Percentiles rank a stretch among this genome's conserved stretches.
phyloP scores from a whole-genome alignment of 2,113 vertebrate genomes.

The Hippopotamus amphibius region DNA sequence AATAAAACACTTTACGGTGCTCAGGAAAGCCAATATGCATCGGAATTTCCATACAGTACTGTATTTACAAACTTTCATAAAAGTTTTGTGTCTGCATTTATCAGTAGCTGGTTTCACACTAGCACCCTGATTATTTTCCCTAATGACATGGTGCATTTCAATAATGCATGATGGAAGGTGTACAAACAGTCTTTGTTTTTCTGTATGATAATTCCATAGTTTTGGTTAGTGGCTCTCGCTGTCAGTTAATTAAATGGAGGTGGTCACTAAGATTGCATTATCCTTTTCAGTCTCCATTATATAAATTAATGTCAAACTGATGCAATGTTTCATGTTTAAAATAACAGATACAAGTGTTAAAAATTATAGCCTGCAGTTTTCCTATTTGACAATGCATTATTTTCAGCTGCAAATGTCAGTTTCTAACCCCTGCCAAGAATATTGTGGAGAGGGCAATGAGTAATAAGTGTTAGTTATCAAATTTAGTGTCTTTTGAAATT shows the following conservation, averaged over 20 bases:
- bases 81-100: constrained; percentile 87
- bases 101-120: constrained; percentile 82
- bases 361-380: constrained; percentile 88
- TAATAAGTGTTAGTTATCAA: constrained; percentile 82
- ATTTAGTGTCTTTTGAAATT: constrained; percentile 80
- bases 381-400: constrained; percentile 87
- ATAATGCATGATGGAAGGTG: constrained; percentile 86
- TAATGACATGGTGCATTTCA: constrained; percentile 85
- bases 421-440: constrained; percentile 84
- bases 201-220: constrained; percentile 22
- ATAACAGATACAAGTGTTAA: constrained; percentile 88
- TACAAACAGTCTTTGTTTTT: constrained; percentile 84
- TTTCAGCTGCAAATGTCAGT: constrained; percentile 85
- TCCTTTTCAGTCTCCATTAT: constrained; percentile 87
- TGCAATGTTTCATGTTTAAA: constrained; percentile 87
- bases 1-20: constrained; percentile 91
- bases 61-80: constrained; percentile 93
- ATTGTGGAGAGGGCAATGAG: constrained; percentile 79
- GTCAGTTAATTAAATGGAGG: constrained; percentile 88
- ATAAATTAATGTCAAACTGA: constrained; percentile 90
- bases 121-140: constrained; percentile 82
- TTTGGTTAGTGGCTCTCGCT: constrained; percentile 82
- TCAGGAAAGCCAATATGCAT: constrained; percentile 87
- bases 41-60: constrained; percentile 91
- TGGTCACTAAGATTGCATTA: constrained; percentile 85